Base-by-base conservation (phyloP, 1,140 invertebrate genomes). In the Saxidomus purpurata region DNA sequence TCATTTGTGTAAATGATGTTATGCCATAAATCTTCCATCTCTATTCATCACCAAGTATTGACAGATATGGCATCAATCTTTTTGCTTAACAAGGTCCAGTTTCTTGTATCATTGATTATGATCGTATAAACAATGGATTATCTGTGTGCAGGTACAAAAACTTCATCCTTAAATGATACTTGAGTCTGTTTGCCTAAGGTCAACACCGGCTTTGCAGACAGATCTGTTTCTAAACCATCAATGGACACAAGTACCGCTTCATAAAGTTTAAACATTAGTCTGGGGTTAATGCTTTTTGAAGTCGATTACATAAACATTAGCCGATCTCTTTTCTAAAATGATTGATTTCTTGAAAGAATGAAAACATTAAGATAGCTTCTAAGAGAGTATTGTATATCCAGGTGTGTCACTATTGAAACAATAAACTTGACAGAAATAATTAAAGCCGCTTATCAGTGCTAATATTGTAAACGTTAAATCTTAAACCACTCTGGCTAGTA, bases 381-480 rank as follows among this genome's bases (percentile, higher is more conserved):
- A 15, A 55, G 31, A 55, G 76, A 55, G 36, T 43, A 55, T 79
- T n/a, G 22, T 36, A 55, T n/a, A 49, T 31, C 31, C 76, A 79
- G 76, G 76, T 79, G 76, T 31, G 76, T 25, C 47, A 2, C 22
- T 79, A 49, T 55, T 79, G 36, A 79, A 79, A 79, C 76, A 79
- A 79, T 36, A 52, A 59, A 36, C 76, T 79, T 79, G 76, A 79
- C 76, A 79, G 4, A 79, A 79, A 47, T 55, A 79, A 79, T 79
- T 79, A 79, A 52, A 47, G 0, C 43, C 1, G n/a, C 43, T 79
- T 79, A 79, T 79, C 47, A 22, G 40, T 4, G 28, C 22, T 55
- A 36, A 52, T 55, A 79, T 79, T 79, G 76, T 79, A 55, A 79
- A 79, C 28, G 19, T 79, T 38, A 13, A 49, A 43, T 19, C 43